Conservation (phyloP, 92 coral and sea anemone species). For the Palythoa heliodiscus region DNA sequence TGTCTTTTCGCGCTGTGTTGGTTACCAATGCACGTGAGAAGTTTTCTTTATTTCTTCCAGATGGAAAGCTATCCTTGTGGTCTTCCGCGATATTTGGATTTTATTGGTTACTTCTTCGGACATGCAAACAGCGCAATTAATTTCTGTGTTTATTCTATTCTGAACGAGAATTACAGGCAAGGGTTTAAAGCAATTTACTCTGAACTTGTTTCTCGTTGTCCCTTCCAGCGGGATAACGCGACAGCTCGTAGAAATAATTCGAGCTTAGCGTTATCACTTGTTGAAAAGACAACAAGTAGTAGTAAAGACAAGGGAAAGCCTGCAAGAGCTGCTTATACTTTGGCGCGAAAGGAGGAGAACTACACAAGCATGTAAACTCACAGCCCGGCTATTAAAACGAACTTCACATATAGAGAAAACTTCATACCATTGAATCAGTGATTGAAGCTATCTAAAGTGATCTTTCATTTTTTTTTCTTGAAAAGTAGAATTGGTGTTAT, state of each 20-base stretch:
- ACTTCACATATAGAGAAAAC: no score
- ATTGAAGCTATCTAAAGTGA: no score
- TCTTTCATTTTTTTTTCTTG: no score
- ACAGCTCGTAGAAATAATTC: neutral
- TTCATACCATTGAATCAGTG: no score
- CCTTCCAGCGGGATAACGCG: neutral
- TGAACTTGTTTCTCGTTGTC: constrained; percentile 12
- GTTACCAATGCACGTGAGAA: constrained; percentile 74
- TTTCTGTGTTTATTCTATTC: constrained; percentile 66
- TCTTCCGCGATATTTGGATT: constrained; percentile 67
- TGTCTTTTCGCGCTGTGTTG: constrained; percentile 72
- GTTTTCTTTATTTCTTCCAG: constrained; percentile 63
- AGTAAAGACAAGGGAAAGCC: neutral
- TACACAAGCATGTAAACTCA: no score
- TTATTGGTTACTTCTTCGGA: constrained; percentile 77
- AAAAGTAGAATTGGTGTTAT: no score
- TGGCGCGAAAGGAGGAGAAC: no score
- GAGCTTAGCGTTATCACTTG: constrained; percentile 11
- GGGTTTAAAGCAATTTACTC: constrained; percentile 39
- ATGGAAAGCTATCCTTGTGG: constrained; percentile 63
- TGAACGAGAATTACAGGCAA: constrained; percentile 55
- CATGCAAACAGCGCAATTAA: constrained; percentile 76
- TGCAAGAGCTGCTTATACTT: no score
- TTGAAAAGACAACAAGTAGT: constrained; percentile 12
- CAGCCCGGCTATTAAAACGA: no score